These are phyloP conservation scores for Sarcophaga carnaria DNA, from an alignment of 2,888 invertebrate genomes.

Conservation along the genomic window DNA sequence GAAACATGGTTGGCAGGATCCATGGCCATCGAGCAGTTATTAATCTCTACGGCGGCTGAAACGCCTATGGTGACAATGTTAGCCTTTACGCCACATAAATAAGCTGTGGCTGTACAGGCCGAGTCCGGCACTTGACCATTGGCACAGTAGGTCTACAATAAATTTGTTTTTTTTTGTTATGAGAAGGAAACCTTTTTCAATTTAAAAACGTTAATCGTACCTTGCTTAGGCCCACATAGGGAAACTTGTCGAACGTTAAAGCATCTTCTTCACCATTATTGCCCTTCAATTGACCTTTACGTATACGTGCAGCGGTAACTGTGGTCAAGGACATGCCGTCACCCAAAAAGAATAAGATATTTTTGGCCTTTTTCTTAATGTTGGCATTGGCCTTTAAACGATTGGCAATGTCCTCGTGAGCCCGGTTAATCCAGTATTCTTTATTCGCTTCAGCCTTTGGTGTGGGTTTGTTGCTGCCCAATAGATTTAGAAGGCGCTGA, in stretches of 20 bases:
- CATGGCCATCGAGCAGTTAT: conserved; percentile 85
- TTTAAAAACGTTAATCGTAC: conserved; percentile 76
- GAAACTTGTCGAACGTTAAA: conserved; percentile 85
- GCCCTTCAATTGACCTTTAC: conserved; percentile 84
- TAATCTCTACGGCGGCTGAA: conserved; percentile 85
- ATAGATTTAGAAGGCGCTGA: neutral
- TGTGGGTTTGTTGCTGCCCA: conserved; percentile 4
- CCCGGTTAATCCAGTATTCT: conserved; percentile 72
- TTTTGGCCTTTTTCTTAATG: conserved; percentile 73
- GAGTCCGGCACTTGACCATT: conserved; percentile 88
- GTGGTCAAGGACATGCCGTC: conserved; percentile 90
- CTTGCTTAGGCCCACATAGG: conserved; percentile 85
- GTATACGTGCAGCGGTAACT: conserved; percentile 85
- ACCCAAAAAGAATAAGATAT: conserved; percentile 77
- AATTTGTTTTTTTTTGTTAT: too few species aligned
- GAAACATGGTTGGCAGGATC: conserved; percentile 84
- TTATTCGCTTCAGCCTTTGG: conserved; percentile 39
- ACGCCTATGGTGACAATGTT: conserved; percentile 87
- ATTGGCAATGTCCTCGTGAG: conserved; percentile 70
- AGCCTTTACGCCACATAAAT: conserved; percentile 86
- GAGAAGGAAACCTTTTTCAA: neutral
- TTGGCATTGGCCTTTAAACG: conserved; percentile 60
- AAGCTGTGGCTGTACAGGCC: conserved; percentile 83
- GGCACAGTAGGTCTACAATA: conserved; percentile 84
- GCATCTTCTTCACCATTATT: conserved; percentile 84